phyloP scores from a whole-genome alignment of 2,797 vertebrate genomes.

The Adelosebastes latens region DNA sequence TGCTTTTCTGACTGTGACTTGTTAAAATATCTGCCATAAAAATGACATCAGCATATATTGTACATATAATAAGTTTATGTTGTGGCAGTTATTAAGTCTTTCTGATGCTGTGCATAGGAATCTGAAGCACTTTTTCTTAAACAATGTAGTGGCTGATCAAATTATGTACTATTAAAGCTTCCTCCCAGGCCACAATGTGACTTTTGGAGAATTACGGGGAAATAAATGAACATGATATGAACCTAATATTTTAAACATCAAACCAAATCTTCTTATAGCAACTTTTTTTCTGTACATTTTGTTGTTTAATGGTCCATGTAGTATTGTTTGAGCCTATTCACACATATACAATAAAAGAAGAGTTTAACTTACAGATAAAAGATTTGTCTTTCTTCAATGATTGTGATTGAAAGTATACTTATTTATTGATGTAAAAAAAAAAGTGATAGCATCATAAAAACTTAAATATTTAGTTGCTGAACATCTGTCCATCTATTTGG shows the following conservation, averaged over 20 bases:
- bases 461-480: not conserved
- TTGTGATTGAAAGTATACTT: not conserved
- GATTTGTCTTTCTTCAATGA: not conserved
- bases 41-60: not conserved
- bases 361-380: not conserved
- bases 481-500: not conserved
- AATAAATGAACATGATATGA: not conserved
- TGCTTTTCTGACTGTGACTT: not conserved
- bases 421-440: not conserved
- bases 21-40: not conserved
- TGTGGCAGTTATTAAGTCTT: not conserved
- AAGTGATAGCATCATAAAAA: not conserved
- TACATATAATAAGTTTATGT: not conserved
- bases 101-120: too few relatives aligned
- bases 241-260: not conserved
- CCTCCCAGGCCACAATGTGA: not conserved
- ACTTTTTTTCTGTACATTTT: not conserved
- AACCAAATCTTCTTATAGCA: not conserved
- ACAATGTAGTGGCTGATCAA: not conserved
- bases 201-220: not conserved
- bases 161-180: not conserved
- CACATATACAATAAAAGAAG: not conserved
- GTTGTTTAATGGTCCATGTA: not conserved
- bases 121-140: not conserved
- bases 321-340: not conserved